Base-by-base conservation (phyloP, 2,113 vertebrate genomes). In the Melospiza melodia region DNA sequence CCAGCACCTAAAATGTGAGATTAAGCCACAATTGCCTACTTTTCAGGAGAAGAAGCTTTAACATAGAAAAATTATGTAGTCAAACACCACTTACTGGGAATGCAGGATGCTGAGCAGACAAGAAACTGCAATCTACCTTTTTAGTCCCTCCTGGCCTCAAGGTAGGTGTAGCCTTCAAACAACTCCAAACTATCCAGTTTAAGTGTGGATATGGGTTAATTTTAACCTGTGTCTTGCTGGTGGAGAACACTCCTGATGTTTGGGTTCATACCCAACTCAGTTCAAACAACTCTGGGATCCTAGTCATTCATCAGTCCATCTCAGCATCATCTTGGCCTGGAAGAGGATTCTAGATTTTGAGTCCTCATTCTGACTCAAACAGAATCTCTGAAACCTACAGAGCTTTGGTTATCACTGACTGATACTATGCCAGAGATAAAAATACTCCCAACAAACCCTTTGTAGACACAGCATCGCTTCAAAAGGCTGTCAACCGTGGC, bases 381-480 rank as follows among this genome's bases (percentile, higher is more conserved):
- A 79, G 69, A 84, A 90, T 65, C 76, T 71, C 44, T 65, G 66
- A 94, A 93, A 71, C n/a, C 31, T 88, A 48, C 39, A 77, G 41
- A 81, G 28, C 57, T 93, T 77, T 79, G 61, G 31, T 90, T 90
- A 94, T 92, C 73, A 65, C 31, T 84, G 48, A 75, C 55, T 88
- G 57, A 81, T 92, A 69, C 48, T 69, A 89, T 37, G 33, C 27
- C 65, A 89, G 84, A 84, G 84, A 84, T 3, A 94, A 66, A 94
- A 94, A 76, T 82, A 87, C 33, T 91, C 74, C 58, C 58, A 89
- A 49, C 44, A 92, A 89, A 31, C 62, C 73, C 77, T 94, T 82
- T 96, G 89, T 85, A 97, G 91, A 87, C 66, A 78, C 44, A 81
- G 68, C 37, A 94, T 58, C 0, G 1, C 88, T 95, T 96, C 84